A percentile compares a stretch with the other conserved stretches of the same genome.
These are phyloP conservation scores for Argopecten irradians DNA, from an alignment of 1,140 invertebrate genomes.

Conservation along the genomic window DNA sequence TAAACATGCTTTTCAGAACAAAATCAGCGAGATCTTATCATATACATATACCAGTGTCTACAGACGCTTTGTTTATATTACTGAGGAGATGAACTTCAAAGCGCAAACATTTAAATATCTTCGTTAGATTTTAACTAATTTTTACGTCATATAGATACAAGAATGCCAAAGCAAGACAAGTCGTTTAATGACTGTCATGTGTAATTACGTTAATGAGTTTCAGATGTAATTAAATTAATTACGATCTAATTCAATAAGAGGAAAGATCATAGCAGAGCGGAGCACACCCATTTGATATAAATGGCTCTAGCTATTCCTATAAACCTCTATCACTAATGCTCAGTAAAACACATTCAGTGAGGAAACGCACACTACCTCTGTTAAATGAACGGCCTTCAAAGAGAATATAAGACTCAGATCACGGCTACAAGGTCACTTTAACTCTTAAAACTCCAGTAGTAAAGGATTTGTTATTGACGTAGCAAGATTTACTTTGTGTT, in stretches of 20 bases:
- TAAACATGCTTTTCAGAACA: too few species aligned
- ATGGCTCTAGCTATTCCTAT: not conserved
- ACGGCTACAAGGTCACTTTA: not conserved
- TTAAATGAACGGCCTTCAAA: not conserved
- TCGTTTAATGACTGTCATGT: not conserved
- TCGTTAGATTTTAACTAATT: not conserved
- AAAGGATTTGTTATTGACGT: not conserved
- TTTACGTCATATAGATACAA: not conserved
- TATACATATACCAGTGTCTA: too few species aligned
- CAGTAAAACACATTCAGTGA: not conserved
- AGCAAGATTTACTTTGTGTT: not conserved
- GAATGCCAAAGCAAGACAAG: not conserved
- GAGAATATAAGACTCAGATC: constrained; percentile 9
- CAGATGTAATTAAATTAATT: not conserved
- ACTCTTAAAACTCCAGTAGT: constrained; percentile 2
- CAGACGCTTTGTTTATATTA: not conserved
- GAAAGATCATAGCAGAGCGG: not conserved
- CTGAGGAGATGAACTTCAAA: not conserved
- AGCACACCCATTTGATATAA: not conserved
- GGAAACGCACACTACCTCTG: not conserved
- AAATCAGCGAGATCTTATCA: too few species aligned
- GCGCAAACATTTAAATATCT: not conserved
- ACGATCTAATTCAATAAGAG: not conserved
- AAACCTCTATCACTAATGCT: not conserved
- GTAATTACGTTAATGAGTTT: not conserved